Conservation (phyloP, 2,797 vertebrate species). For the Acanthopagrus latus region DNA sequence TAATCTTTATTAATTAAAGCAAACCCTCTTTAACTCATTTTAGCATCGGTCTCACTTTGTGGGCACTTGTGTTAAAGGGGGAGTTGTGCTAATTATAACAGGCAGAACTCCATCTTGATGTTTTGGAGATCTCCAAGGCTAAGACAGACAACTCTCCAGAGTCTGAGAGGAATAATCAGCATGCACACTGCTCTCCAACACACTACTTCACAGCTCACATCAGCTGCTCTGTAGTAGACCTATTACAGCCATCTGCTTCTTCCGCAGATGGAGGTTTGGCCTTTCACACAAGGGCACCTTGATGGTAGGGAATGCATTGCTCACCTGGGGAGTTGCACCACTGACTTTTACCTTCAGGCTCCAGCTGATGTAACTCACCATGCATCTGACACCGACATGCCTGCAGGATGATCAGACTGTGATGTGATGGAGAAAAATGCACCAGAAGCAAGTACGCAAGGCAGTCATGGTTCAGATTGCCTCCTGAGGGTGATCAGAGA, state of each 20-base stretch:
- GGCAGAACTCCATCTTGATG: conserved; percentile 20
- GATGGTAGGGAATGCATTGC: conserved; percentile 19
- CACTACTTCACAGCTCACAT: conserved; percentile 24
- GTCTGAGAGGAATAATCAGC: conserved; percentile 16
- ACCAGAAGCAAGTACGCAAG: neutral
- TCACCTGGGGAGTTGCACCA: conserved; percentile 13
- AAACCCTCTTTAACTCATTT: conserved; percentile 42
- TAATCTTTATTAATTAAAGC: conserved; percentile 58
- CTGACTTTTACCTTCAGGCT: conserved; percentile 12
- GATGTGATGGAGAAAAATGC: conserved; percentile 7
- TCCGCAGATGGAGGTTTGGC: conserved; percentile 7
- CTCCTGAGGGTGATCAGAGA: neutral
- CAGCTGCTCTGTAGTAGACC: conserved; percentile 4
- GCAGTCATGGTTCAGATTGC: neutral
- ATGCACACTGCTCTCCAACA: neutral
- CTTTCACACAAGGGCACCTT: conserved; percentile 41
- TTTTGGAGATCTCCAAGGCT: conserved; percentile 32
- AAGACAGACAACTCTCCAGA: conserved; percentile 28
- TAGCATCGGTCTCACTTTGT: conserved; percentile 22
- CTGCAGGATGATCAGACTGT: conserved; percentile 15
- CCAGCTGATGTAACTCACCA: conserved; percentile 24
- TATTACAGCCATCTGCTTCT: conserved; percentile 1
- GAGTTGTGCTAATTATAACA: conserved; percentile 38
- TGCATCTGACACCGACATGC: conserved; percentile 25
- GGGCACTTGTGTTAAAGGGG: conserved; percentile 13